These are phyloP conservation scores for Chaetodon trifascialis DNA, from an alignment of 2,113 vertebrate species.

Conservation along the genomic window DNA sequence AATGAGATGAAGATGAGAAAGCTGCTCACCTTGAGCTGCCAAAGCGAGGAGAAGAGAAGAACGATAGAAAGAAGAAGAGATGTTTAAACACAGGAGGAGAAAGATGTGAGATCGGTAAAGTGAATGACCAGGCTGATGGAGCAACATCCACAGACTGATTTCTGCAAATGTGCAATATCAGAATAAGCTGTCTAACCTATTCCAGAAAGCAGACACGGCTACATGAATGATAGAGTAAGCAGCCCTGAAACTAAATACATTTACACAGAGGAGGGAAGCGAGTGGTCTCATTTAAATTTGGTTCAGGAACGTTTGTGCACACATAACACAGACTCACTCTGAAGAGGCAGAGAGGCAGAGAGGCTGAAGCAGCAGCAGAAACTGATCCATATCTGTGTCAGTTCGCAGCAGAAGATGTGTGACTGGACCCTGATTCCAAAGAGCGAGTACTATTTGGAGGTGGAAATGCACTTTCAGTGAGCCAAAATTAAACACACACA, in stretches of 20 bases:
- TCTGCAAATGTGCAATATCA: conserved; percentile 13
- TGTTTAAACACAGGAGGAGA: conserved; percentile 24
- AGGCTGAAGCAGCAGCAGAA: conserved; percentile 6
- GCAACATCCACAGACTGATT: conserved; percentile 16
- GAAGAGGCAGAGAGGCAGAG: conserved; percentile 16
- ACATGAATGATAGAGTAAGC: conserved; percentile 27
- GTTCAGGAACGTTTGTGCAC: conserved; percentile 1
- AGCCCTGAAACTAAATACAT: conserved; percentile 12
- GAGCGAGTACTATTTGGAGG: neutral
- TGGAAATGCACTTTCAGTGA: neutral
- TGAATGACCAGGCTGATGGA: neutral
- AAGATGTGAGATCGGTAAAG: neutral
- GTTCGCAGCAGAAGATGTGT: neutral
- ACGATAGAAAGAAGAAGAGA: neutral
- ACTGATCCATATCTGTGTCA: conserved; percentile 8
- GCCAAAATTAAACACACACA: neutral
- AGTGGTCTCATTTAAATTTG: conserved; percentile 1
- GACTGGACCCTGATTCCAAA: neutral
- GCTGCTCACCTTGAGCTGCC: conserved; percentile 22
- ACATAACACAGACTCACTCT: neutral
- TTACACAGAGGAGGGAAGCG: neutral
- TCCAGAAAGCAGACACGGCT: neutral
- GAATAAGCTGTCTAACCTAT: neutral
- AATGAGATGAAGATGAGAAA: conserved; percentile 9
- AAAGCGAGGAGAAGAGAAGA: neutral